Evolutionary conservation across 2,888 invertebrate genomes (phyloP).

Genomic region (Eupithecia exiguata): DNA sequence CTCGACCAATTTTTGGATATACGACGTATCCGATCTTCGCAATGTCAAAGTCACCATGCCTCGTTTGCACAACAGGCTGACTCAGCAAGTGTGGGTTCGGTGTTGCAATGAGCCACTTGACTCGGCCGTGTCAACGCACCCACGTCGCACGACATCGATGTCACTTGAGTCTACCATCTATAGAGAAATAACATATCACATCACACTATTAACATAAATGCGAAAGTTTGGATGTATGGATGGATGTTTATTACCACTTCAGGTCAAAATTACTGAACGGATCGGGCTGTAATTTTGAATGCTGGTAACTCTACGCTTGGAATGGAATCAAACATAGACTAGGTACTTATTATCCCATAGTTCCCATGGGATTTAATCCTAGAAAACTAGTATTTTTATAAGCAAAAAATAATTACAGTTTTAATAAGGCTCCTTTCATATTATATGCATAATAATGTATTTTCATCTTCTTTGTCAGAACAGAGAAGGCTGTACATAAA

Average conservation of each 20-base stretch:
- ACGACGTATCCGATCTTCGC: constrained; percentile 9
- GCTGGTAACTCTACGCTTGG: no score
- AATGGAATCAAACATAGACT: no score
- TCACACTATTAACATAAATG: no score
- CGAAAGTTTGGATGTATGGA: no score
- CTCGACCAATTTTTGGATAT: background rate
- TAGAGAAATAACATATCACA: background rate
- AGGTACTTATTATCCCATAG: no score
- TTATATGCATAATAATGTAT: background rate
- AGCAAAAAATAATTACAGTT: background rate
- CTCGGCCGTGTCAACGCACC: constrained; percentile 67
- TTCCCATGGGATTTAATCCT: no score
- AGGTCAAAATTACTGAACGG: no score
- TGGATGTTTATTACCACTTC: no score
- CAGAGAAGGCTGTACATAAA: no score
- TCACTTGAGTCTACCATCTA: constrained; percentile 23
- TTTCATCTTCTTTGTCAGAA: background rate
- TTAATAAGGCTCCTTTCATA: background rate
- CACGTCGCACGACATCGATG: constrained; percentile 57
- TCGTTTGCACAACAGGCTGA: constrained; percentile 42
- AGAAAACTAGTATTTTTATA: background rate
- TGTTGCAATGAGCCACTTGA: constrained; percentile 61
- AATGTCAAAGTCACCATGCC: constrained; percentile 37
- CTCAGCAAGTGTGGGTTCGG: constrained; percentile 41
- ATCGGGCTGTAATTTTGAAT: no score